Base-by-base conservation (phyloP, 2,113 vertebrate species). In the Morone chrysops region DNA sequence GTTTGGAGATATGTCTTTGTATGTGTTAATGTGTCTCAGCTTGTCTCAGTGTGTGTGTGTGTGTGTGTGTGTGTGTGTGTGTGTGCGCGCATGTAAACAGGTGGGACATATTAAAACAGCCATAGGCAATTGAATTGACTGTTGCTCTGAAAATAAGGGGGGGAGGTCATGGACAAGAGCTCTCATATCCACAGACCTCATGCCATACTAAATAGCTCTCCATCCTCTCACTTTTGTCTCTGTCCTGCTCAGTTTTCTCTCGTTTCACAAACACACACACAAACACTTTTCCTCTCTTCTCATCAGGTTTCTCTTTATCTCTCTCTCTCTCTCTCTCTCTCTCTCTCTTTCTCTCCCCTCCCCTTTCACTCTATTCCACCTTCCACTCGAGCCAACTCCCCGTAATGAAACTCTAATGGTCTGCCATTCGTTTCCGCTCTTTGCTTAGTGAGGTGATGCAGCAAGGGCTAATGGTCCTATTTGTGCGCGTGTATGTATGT, bases 341-440 rank as follows among this genome's bases (percentile, higher is more conserved):
- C 45, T 65, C n/a, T 78, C 57, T 72, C 13, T 43, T 13, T 53
- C 61, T 22, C 41, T 54, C 36, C 53, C 8, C 20, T 82, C 51
- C 63, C 25, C 56, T 40, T 66, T 80, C 84, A 74, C 78, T 86
- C 75, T 71, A 62, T 83, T 88, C 82, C 80, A 88, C 90, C 84
- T 87, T 82, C 76, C 81, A 87, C 84, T 90, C 60, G 38, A 87
- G 78, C 85, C 90, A 88, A 81, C 86, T 85, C 90, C 53, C 80
- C 60, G 75, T 92, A 92, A 93, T 94, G 91, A 94, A 93, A 93
- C 80, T 82, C 92, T 94, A 94, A 95, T 94, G 92, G 92, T 86
- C 88, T 90, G 84, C 89, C 89, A 92, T 93, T 93, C 80, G 82
- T 92, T 92, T 91, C 85, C 72, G 81, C 90, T 93, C 91, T 90